A percentile compares a stretch with the other conserved stretches of the same genome.
Evolutionary conservation across 1,140 invertebrate species (phyloP).

Genomic region (Drosophila grimshawi): DNA sequence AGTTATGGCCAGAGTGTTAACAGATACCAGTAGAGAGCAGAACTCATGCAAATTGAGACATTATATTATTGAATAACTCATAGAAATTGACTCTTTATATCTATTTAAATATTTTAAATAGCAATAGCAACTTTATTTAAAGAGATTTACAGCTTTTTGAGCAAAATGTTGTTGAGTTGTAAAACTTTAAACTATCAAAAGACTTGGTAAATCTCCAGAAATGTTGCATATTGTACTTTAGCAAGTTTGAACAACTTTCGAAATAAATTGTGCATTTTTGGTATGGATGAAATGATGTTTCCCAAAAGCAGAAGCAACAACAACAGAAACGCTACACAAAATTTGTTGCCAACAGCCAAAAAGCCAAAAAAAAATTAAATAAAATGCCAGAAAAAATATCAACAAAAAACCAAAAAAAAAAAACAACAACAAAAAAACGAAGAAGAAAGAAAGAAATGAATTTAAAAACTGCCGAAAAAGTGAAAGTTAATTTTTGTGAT

Average conservation of each 20-base stretch:
- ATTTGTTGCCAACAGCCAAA: constrained; percentile 40
- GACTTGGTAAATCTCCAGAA: not conserved
- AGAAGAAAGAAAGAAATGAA: constrained; percentile 75
- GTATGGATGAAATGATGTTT: constrained; percentile 46
- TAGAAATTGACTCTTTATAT: not conserved
- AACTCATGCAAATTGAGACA: not conserved
- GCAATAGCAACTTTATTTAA: not conserved
- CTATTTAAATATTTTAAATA: not conserved
- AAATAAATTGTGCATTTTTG: constrained; percentile 55
- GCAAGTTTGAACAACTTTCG: constrained; percentile 42
- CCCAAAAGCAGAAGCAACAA: constrained; percentile 35
- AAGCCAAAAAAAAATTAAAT: constrained; percentile 48
- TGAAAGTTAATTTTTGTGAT: constrained; percentile 83
- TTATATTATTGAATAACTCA: not conserved
- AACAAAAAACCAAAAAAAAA: constrained; percentile 43
- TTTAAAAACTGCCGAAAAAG: constrained; percentile 84
- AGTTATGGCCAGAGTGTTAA: not conserved
- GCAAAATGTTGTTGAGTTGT: not conserved
- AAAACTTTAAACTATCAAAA: constrained; percentile 2
- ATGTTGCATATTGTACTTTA: not conserved
- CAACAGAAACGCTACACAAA: too few species aligned
- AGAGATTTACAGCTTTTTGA: not conserved
- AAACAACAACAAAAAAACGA: constrained; percentile 50
- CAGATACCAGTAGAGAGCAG: not conserved
- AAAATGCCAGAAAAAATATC: constrained; percentile 52